phyloP scores from a whole-genome alignment of 2,113 vertebrate species.

The Cyprinodon tularosa region DNA sequence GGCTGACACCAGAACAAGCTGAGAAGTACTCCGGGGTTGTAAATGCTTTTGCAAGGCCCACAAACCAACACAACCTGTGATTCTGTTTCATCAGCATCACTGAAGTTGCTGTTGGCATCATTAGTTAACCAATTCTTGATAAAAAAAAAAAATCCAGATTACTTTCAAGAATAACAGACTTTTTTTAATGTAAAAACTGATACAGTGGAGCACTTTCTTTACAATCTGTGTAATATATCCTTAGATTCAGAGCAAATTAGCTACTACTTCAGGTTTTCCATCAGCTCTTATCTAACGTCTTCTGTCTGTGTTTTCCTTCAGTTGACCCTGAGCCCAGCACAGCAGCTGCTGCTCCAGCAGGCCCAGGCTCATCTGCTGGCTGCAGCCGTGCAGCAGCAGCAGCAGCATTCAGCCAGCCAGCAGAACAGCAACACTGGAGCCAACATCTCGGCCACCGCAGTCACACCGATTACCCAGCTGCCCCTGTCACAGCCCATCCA shows the following conservation, averaged over 20 bases:
- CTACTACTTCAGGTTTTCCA: not conserved
- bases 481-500: slow-evolving; percentile 97
- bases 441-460: slow-evolving; percentile 98
- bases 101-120: not conserved
- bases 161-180: not conserved
- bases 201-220: not conserved
- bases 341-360: slow-evolving; percentile 96
- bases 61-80: not conserved
- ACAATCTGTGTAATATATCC: not conserved
- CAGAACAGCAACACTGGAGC: slow-evolving; percentile 95
- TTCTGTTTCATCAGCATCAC: not conserved
- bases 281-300: not conserved
- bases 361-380: slow-evolving; percentile 98
- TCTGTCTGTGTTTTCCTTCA: slow-evolving; percentile 48
- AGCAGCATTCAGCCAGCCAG: slow-evolving; percentile 97
- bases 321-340: slow-evolving; percentile 95
- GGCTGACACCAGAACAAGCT: not conserved
- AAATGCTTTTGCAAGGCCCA: not conserved
- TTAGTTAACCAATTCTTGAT: not conserved
- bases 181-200: not conserved
- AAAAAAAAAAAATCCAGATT: not conserved
- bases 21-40: not conserved
- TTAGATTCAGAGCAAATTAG: not conserved
- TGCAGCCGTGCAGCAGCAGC: slow-evolving; percentile 97
- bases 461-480: slow-evolving; percentile 97